These are phyloP conservation scores for Yponomeuta malinellus DNA, from an alignment of 2,888 invertebrate species.

Conservation along the genomic window DNA sequence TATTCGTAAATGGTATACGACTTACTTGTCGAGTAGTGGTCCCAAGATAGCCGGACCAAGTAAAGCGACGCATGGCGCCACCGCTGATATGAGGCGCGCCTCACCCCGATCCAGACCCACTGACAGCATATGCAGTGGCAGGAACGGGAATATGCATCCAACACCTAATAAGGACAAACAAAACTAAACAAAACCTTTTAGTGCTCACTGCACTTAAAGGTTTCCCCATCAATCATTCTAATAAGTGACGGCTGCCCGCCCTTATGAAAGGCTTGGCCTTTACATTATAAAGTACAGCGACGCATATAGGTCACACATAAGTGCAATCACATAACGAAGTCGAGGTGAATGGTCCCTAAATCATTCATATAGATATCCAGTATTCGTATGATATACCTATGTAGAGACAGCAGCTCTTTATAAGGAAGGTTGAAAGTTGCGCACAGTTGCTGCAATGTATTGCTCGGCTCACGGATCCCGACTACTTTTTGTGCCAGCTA, in stretches of 20 bases:
- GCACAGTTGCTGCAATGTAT: conserved; percentile 25
- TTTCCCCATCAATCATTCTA: background rate
- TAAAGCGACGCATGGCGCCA: conserved; percentile 86
- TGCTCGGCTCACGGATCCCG: conserved; percentile 23
- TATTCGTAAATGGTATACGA: conserved; percentile 27
- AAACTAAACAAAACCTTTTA: background rate
- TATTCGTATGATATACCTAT: conserved; percentile 20
- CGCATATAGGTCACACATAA: conserved; percentile 13
- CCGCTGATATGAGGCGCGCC: conserved; percentile 84
- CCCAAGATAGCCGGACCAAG: conserved; percentile 86
- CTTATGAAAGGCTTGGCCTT: conserved; percentile 6
- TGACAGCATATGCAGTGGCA: conserved; percentile 84
- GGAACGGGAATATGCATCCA: conserved; percentile 87
- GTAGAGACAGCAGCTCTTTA: conserved; percentile 42
- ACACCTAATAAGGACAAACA: conserved; percentile 74
- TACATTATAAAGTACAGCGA: background rate
- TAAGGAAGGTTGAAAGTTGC: conserved; percentile 51
- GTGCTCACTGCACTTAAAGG: background rate
- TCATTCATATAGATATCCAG: conserved; percentile 30
- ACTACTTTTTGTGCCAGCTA: conserved; percentile 32
- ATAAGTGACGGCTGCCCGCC: background rate
- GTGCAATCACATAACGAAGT: conserved; percentile 10
- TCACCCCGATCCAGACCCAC: conserved; percentile 85
- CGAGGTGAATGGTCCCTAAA: conserved; percentile 61
- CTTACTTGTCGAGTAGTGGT: conserved; percentile 85